These are phyloP conservation scores for Aspidiotus rigidus DNA, from an alignment of 2,888 invertebrate genomes.

Conservation along the genomic window DNA sequence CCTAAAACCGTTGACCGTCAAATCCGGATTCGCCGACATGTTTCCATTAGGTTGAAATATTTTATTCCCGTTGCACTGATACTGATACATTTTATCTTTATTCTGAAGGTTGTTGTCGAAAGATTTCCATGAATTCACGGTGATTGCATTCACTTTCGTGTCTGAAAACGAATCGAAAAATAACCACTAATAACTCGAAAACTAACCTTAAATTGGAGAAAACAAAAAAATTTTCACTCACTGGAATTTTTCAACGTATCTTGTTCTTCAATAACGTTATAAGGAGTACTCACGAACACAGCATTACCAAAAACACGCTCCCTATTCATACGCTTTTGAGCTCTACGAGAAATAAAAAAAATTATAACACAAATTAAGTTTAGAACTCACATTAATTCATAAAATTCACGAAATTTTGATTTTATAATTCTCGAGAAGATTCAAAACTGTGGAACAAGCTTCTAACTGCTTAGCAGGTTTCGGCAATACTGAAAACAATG, in stretches of 20 bases:
- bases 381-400: neutral
- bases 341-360: slow-evolving; percentile 47
- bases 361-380: neutral
- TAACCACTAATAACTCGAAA: too few relatives aligned
- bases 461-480: slow-evolving; percentile 16
- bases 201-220: too few relatives aligned
- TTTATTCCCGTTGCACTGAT: slow-evolving; percentile 3
- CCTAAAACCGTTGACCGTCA: neutral
- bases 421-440: too few relatives aligned
- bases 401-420: slow-evolving; percentile 10
- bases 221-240: neutral
- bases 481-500: slow-evolving; percentile 18
- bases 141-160: too few relatives aligned
- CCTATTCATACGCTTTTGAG: slow-evolving; percentile 73
- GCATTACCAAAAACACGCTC: slow-evolving; percentile 72
- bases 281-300: slow-evolving; percentile 50
- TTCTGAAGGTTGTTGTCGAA: neutral
- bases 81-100: slow-evolving; percentile 12
- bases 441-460: too few relatives aligned
- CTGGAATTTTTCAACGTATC: slow-evolving; percentile 14
- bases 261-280: slow-evolving; percentile 35
- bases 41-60: neutral
- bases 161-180: too few relatives aligned
- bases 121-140: neutral
- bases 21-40: neutral